Evolutionary conservation across 2,888 invertebrate genomes (phyloP).

Genomic region (Drosophila buzzatii): DNA sequence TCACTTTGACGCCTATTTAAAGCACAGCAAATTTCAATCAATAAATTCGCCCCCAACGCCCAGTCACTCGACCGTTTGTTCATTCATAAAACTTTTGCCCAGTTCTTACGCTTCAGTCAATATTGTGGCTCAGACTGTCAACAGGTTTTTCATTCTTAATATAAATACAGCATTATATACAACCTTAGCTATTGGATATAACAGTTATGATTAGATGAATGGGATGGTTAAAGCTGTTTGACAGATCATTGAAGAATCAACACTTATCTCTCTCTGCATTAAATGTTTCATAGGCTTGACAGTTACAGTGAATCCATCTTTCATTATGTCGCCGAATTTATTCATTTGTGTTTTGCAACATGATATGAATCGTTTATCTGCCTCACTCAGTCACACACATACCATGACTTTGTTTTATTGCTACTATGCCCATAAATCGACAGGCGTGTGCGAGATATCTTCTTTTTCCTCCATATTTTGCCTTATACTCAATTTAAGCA

Average conservation of each 20-base stretch:
- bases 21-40: constrained; percentile 47
- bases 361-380: constrained; percentile 49
- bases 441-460: constrained; percentile 45
- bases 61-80: constrained; percentile 20
- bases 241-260: background rate
- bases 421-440: constrained; percentile 42
- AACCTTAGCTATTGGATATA: background rate
- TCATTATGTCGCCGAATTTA: constrained; percentile 30
- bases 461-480: constrained; percentile 54
- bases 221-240: background rate
- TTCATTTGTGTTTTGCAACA: constrained; percentile 22
- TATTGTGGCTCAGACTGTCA: constrained; percentile 24
- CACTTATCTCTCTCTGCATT: background rate
- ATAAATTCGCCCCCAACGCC: constrained; percentile 27
- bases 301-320: background rate
- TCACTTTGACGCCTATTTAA: constrained; percentile 41
- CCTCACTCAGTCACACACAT: constrained; percentile 1
- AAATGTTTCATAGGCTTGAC: background rate
- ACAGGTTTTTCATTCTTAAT: constrained; percentile 38
- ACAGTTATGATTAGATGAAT: background rate
- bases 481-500: constrained; percentile 75
- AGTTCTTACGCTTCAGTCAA: constrained; percentile 37
- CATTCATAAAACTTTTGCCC: constrained; percentile 54
- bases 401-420: constrained; percentile 24
- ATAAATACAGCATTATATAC: background rate